These are phyloP conservation scores for Florisuga fusca DNA, from an alignment of 2,797 vertebrate species.

Conservation along the genomic window DNA sequence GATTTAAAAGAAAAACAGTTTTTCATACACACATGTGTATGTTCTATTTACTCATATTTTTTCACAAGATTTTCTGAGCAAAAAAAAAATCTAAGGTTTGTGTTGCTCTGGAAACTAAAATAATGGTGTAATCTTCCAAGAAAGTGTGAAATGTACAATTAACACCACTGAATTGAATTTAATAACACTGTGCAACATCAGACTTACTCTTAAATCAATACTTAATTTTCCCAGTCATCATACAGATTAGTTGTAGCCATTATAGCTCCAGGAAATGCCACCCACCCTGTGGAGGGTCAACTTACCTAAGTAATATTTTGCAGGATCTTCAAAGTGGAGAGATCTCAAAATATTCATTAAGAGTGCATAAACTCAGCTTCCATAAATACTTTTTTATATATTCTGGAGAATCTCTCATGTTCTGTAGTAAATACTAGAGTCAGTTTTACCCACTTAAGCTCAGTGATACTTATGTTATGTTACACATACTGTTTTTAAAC, in stretches of 20 bases:
- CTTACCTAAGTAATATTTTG: constrained; percentile 19
- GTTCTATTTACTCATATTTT: constrained; percentile 30
- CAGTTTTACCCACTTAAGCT: background rate
- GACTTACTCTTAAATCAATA: constrained; percentile 76
- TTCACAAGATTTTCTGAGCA: constrained; percentile 16
- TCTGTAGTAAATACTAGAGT: background rate
- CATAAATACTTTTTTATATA: background rate
- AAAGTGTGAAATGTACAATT: constrained; percentile 73
- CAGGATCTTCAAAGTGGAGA: constrained; percentile 22
- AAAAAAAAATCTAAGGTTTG: background rate
- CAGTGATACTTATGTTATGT: background rate
- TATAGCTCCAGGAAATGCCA: constrained; percentile 40
- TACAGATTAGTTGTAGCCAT: constrained; percentile 39
- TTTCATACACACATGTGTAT: rapidly evolving
- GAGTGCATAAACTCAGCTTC: background rate
- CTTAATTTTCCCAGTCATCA: constrained; percentile 76
- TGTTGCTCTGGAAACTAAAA: constrained; percentile 63
- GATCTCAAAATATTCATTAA: constrained; percentile 34
- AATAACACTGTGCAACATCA: constrained; percentile 66
- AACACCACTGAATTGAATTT: constrained; percentile 72
- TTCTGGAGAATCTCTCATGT: background rate
- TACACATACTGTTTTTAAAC: background rate
- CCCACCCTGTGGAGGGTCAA: background rate
- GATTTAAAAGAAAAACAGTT: background rate
- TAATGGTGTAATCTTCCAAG: constrained; percentile 63